Evolutionary conservation across 2,797 vertebrate genomes (phyloP).

Genomic region (Rachycentron canadum): DNA sequence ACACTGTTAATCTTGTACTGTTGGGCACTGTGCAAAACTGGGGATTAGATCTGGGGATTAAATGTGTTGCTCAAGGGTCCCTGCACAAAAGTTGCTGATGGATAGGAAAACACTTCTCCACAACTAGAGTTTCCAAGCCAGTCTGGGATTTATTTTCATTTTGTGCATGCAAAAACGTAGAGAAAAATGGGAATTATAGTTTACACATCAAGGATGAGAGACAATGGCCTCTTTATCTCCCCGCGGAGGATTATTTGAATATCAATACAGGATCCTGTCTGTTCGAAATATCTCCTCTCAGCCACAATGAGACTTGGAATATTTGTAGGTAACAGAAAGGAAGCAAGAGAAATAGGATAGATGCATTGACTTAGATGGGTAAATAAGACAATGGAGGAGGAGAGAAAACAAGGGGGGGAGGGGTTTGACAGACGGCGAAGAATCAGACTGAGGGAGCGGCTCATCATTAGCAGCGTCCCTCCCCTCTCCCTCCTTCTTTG

Average conservation of each 20-base stretch:
- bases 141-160: slow-evolving; percentile 52
- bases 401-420: slow-evolving; percentile 24
- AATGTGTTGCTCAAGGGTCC: slow-evolving; percentile 61
- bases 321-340: slow-evolving; percentile 51
- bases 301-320: slow-evolving; percentile 33
- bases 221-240: slow-evolving; percentile 56
- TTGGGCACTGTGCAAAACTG: slow-evolving; percentile 28
- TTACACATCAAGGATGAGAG: slow-evolving; percentile 56
- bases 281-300: slow-evolving; percentile 28
- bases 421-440: slow-evolving; percentile 40
- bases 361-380: slow-evolving; percentile 54
- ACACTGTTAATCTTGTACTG: slow-evolving; percentile 46
- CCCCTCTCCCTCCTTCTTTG: slow-evolving; percentile 31
- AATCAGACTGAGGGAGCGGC: slow-evolving; percentile 36
- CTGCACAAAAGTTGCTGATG: slow-evolving; percentile 45
- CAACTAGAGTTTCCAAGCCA: slow-evolving; percentile 23
- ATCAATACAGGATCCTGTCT: slow-evolving; percentile 45
- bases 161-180: slow-evolving; percentile 44
- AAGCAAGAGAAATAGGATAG: slow-evolving; percentile 19
- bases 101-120: slow-evolving; percentile 32
- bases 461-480: slow-evolving; percentile 55
- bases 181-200: slow-evolving; percentile 61
- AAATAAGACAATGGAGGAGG: slow-evolving; percentile 49
- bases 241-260: slow-evolving; percentile 62
- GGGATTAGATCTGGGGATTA: slow-evolving; percentile 63